Evolutionary conservation across 2,113 vertebrate species (phyloP), one percentile per base, ranked within the genome.

Genomic region (Fulmarus glacialis): DNA sequence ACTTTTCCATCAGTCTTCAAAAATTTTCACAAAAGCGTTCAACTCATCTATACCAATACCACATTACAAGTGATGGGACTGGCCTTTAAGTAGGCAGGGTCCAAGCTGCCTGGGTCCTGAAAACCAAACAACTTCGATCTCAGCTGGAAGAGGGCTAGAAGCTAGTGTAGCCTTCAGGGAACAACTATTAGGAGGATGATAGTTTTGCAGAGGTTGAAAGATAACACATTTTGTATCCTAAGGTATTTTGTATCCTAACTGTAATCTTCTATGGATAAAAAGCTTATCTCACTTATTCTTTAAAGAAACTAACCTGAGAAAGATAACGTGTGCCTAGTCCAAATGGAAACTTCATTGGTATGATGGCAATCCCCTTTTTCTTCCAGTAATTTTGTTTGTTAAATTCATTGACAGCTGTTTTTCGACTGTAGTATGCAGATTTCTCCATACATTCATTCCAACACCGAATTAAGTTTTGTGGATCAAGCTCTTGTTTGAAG

Each of bases 301-400:
- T 38, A 78, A 78, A 79, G 70, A 68, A 94, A 97, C 97, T 90
- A 63, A 99, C 99, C 99, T 99, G 99, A 77, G 98, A 98, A 45
- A 98, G 87, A 94, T 98, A 97, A 32, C 95, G 21, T 5, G 97
- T 92, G 6, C 58, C 12, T 8, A 99, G 50, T 12, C 98, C 99
- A 13, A 99, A 85, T 4, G 99, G 99, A 47, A 87, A 99, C 95
- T 99, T 99, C 58, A 99, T 87, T 59, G 99, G 99, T 36, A 99
- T 89, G 59, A 99, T 73, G 47, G 99, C 95, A 83, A 99, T 90
- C 6, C 99, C 99, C 60, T 98, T 99, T 95, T 99, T 99, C 97
- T 98, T 99, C 99, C 99, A 99, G 89, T 96, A 98, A 96, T 98
- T 99, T 90, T 98, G 97, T 40, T 95, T 96, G 90, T 99, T 99